Evolutionary conservation across 2,888 invertebrate species (phyloP).

Genomic region (Amiota minor): DNA sequence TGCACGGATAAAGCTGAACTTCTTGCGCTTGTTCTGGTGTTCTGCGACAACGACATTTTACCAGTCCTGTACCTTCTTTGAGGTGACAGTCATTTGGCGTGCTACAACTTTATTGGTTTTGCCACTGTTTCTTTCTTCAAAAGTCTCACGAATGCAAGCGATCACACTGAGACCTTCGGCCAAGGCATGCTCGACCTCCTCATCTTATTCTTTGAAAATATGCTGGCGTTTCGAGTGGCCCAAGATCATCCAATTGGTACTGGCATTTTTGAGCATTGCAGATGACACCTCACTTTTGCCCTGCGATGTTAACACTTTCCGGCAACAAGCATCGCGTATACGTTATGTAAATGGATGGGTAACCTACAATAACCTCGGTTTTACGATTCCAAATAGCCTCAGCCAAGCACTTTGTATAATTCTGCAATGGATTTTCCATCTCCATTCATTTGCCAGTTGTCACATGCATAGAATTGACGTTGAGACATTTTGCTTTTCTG

Average conservation of each 20-base stretch:
- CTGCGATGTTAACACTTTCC: slow-evolving; percentile 84
- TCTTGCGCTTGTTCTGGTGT: slow-evolving; percentile 96
- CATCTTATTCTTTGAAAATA: slow-evolving; percentile 87
- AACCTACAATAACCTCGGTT: slow-evolving; percentile 92
- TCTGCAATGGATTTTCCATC: slow-evolving; percentile 86
- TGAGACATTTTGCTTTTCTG: slow-evolving; percentile 75
- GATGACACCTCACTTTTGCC: slow-evolving; percentile 95
- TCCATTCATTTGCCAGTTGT: slow-evolving; percentile 99
- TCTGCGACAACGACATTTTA: slow-evolving; percentile 95
- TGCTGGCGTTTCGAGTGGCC: slow-evolving; percentile 98
- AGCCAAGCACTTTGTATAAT: slow-evolving; percentile 84
- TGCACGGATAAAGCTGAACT: slow-evolving; percentile 90
- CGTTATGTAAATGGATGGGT: slow-evolving; percentile 89
- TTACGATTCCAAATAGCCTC: slow-evolving; percentile 84
- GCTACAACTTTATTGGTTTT: slow-evolving; percentile 97
- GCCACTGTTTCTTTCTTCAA: slow-evolving; percentile 94
- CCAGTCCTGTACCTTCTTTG: slow-evolving; percentile 81
- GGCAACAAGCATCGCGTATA: slow-evolving; percentile 83
- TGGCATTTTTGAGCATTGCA: slow-evolving; percentile 95
- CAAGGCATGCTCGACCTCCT: slow-evolving; percentile 84
- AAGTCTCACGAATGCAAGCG: slow-evolving; percentile 97
- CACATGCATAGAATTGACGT: slow-evolving; percentile 98
- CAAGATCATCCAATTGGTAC: slow-evolving; percentile 94
- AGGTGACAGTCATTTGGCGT: slow-evolving; percentile 89
- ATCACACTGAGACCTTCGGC: slow-evolving; percentile 86